Evolutionary conservation across 2,888 invertebrate genomes (phyloP), one percentile per base, ranked within the genome.

Genomic region (Cancer borealis): DNA sequence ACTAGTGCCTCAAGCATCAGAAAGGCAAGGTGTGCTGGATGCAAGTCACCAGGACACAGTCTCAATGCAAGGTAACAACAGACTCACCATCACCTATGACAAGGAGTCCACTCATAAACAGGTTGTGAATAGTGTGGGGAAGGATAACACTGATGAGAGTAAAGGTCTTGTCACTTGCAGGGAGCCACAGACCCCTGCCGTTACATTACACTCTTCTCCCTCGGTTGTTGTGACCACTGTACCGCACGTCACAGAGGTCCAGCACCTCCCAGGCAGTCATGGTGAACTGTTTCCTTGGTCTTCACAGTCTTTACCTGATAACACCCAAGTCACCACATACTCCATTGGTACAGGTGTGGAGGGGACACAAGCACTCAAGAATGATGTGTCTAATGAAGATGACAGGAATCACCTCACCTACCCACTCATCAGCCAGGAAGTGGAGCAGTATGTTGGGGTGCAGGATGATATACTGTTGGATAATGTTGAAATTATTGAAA

Each of bases 71-170:
- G 21, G 14, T 45, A 79, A 46, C 30, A 49, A 14, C 39, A 26
- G 84, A 91, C 45, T 46, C 39, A 49, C 79, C n/a, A 45, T 39
- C 54, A 84, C 21, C 12, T 14, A 45, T 92, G 60, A 92, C 46
- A 92, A 66, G 49, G 46, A 45, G 87, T 21, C 91, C 17, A 66
- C 92, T 26, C 47, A 94, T 87, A 90, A 94, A 12, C 94, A 94
- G 94, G 94, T 94, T 94, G 92, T 94, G 91, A 94, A 88, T 66
- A 92, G 92, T 92, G 92, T 91, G n/a, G 54, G 92, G 17, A 94
- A 91, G 49, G 91, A 91, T 39, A 89, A 91, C 46, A 66, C 87
- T 47, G 73, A 92, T 26, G 84, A 94, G 60, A 91, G 91, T 91
- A 92, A 87, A n/a, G 90, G 91, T 92, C 39, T 94, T 14, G 84